Conservation (phyloP, 92 coral and sea anemone species). For the Epizoanthus stellaris region DNA sequence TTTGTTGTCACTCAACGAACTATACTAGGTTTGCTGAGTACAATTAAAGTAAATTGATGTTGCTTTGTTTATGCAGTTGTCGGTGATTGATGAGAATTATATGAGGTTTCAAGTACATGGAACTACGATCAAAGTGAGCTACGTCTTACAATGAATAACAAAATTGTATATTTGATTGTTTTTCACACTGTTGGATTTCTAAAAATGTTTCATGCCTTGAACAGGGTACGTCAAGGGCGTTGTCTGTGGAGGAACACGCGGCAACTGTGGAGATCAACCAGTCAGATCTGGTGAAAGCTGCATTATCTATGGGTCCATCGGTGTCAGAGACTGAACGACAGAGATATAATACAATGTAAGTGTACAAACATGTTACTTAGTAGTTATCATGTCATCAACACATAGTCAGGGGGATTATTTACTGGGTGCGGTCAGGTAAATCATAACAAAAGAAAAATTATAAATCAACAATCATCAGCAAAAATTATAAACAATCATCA, state of each 20-base stretch:
- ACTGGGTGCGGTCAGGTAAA: too few species aligned
- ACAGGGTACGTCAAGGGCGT: background rate
- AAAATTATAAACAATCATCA: too few species aligned
- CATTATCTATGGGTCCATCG: constrained; percentile 77
- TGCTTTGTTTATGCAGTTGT: background rate
- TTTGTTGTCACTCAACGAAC: too few species aligned
- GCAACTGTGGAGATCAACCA: constrained; percentile 61
- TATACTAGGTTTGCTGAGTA: too few species aligned
- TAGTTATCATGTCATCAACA: too few species aligned
- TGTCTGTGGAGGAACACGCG: background rate
- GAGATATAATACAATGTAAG: constrained; percentile 82
- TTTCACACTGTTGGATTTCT: background rate
- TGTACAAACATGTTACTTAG: background rate
- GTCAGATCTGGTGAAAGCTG: constrained; percentile 74
- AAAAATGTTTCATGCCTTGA: background rate
- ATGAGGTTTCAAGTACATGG: background rate
- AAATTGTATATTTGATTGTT: background rate
- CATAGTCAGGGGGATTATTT: too few species aligned
- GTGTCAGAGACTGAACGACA: constrained; percentile 82
- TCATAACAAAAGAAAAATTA: too few species aligned
- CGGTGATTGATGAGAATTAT: constrained; percentile 13
- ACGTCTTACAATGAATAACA: background rate
- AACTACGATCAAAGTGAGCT: background rate
- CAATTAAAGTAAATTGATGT: background rate
- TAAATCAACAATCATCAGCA: too few species aligned